Percentiles rank a stretch among this genome's conserved stretches.
Conservation (phyloP, 2,113 vertebrate genomes). For the Corythaixoides concolor region DNA sequence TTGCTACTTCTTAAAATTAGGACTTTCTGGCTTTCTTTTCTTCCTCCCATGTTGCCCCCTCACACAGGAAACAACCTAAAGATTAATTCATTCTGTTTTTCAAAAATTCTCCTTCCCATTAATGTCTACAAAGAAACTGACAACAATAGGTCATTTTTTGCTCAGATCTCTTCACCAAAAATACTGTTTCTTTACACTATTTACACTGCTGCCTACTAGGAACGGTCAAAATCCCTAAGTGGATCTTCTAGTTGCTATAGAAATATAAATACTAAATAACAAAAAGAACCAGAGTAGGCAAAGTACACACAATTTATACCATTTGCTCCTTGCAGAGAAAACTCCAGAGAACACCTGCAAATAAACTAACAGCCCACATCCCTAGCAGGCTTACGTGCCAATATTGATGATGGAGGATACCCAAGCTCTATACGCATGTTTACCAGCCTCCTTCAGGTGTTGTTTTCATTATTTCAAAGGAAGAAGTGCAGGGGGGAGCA, state of each 20-base stretch:
- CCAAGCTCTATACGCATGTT: not conserved
- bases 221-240: slow-evolving; percentile 9
- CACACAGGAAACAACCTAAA: slow-evolving; percentile 10
- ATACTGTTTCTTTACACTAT: not conserved
- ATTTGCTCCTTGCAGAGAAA: slow-evolving; percentile 19
- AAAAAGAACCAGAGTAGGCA: not conserved
- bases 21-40: not conserved
- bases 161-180: not conserved
- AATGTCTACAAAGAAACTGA: not conserved
- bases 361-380: not conserved
- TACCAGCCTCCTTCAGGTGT: not conserved
- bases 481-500: not conserved
- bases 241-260: slow-evolving; percentile 36
- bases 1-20: slow-evolving; percentile 9
- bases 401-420: not conserved
- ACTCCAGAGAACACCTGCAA: slow-evolving; percentile 23
- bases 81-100: slow-evolving; percentile 1
- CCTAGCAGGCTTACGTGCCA: not conserved
- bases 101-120: not conserved
- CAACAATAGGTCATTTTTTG: not conserved
- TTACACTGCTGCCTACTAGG: not conserved
- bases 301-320: slow-evolving; percentile 39
- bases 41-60: not conserved
- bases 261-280: slow-evolving; percentile 46
- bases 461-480: not conserved